Evolutionary conservation across 2,888 invertebrate species (phyloP).

Genomic region (Himalopsyche anomala): DNA sequence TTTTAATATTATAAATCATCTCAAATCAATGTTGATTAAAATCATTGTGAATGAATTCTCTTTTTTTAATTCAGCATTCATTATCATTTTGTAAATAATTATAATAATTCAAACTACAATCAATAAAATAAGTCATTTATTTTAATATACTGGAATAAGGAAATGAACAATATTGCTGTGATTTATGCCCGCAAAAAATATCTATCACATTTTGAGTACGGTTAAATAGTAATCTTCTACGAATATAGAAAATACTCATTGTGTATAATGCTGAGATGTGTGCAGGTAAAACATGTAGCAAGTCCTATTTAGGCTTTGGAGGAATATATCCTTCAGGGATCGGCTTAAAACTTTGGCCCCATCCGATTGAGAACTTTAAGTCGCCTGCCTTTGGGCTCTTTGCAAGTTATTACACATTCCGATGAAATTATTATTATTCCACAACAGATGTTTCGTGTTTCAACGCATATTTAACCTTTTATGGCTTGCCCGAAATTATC

Average conservation of each 20-base stretch:
- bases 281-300: conserved; percentile 16
- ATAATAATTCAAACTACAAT: background rate
- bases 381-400: conserved; percentile 56
- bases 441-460: conserved; percentile 52
- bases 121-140: background rate
- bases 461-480: background rate
- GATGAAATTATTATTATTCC: conserved; percentile 59
- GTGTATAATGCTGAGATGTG: background rate
- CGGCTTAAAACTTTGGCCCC: conserved; percentile 58
- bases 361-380: conserved; percentile 60
- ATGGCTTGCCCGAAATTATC: too few relatives aligned
- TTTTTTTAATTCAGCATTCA: background rate
- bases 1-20: too few relatives aligned
- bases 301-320: background rate
- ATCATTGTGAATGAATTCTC: background rate
- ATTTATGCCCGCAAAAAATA: background rate
- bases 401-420: conserved; percentile 61
- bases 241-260: conserved; percentile 1
- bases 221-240: conserved; percentile 9
- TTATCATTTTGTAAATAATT: background rate
- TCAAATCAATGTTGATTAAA: background rate
- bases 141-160: background rate
- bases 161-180: too few relatives aligned
- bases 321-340: conserved; percentile 54
- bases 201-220: conserved; percentile 12